These are phyloP conservation scores for Globia sparganii DNA, from an alignment of 2,888 invertebrate genomes.

Conservation along the genomic window DNA sequence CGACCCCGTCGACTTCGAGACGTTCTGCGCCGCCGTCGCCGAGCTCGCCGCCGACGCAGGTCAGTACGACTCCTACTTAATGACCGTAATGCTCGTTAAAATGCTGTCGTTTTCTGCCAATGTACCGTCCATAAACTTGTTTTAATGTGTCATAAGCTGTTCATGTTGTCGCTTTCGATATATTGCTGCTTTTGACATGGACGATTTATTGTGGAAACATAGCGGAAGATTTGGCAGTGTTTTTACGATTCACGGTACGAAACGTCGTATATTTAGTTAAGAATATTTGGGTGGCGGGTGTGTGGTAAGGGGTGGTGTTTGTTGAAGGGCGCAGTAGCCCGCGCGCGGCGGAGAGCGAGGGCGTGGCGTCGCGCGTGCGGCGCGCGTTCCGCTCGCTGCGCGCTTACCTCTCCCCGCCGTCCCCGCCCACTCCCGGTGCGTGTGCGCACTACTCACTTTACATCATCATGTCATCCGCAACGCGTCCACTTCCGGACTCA, in stretches of 20 bases:
- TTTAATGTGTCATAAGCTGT: conserved; percentile 42
- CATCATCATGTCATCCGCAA: conserved; percentile 42
- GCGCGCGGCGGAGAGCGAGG: conserved; percentile 59
- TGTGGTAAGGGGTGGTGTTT: conserved; percentile 76
- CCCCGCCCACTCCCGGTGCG: conserved; percentile 79
- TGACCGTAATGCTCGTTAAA: conserved; percentile 38
- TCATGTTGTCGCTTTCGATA: conserved; percentile 25
- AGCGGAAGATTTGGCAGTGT: conserved; percentile 30
- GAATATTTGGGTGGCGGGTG: conserved; percentile 58
- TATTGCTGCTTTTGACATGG: conserved; percentile 27
- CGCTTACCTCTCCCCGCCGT: conserved; percentile 74
- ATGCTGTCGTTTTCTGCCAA: conserved; percentile 48
- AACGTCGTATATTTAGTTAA: conserved; percentile 6
- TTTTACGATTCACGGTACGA: conserved; percentile 28
- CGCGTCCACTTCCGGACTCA: conserved; percentile 28
- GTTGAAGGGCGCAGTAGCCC: conserved; percentile 75
- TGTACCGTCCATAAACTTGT: conserved; percentile 34
- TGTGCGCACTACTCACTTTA: conserved; percentile 69
- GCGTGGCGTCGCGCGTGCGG: conserved; percentile 81
- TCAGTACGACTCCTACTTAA: conserved; percentile 63
- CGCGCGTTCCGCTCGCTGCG: conserved; percentile 84
- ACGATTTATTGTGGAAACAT: conserved; percentile 37
- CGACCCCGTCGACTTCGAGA: conserved; percentile 93
- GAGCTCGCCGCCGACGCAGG: conserved; percentile 91
- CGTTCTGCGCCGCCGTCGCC: conserved; percentile 95